Base-by-base conservation (phyloP, 2,888 invertebrate genomes). In the Oeneis ivallda region DNA sequence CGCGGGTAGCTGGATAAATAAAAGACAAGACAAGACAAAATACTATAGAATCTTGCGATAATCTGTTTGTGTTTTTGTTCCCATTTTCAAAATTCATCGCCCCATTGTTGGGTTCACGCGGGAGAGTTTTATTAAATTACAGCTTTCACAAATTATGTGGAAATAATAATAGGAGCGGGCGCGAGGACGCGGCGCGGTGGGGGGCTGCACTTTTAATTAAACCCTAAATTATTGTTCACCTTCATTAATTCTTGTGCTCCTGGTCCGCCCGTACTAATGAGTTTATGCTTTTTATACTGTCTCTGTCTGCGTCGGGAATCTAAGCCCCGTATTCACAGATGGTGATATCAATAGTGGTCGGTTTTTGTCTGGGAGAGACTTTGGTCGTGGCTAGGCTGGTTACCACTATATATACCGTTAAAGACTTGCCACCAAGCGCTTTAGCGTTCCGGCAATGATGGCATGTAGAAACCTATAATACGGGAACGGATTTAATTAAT, bases 161-260 rank as follows among this genome's bases (percentile, higher is more conserved):
- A 84, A 86, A 87, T 86, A 88, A 88, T 87, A 86, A 82, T 84
- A 82, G 77, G 80, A 80, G 66, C 72, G 78, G 75, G 77, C 76
- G 80, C 80, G 80, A 49, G 60, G 82, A 80, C 85, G 84, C 82
- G 81, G 75, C 88, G 75, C 90, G 62, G 79, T 81, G 82, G 91
- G 91, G 85, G 80, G 85, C 85, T 83, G 85, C 87, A 89, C 88
- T 91, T 91, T 91, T 91, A 91, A 91, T 92, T 91, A 91, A 92
- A 91, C 86, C 86, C 88, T 91, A 90, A 92, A 89, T 92, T 91
- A 92, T 90, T 89, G 90, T 88, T 89, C 89, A 87, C 90, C 89
- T 92, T 87, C 89, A 91, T 91, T 91, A 89, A 90, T 90, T 90
- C 87, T 79, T 83, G 56, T 11, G 89, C 90, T 89, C 86, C 91